Conservation (phyloP, 2,113 vertebrate species). For the Heptranchias perlo region DNA sequence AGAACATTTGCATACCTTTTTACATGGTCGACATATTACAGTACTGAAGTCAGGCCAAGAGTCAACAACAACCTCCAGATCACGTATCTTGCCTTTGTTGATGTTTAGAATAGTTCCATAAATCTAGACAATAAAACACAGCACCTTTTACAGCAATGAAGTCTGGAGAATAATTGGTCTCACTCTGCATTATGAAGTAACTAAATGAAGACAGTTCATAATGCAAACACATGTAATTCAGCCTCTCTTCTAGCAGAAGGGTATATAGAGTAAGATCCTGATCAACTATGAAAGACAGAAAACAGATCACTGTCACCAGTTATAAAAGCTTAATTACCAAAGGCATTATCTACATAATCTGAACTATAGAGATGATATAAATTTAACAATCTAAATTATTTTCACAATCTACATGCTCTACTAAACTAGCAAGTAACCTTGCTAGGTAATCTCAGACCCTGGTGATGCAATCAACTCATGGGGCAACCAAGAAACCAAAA, state of each 20-base stretch:
- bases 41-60: background rate
- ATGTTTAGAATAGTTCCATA: background rate
- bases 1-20: background rate
- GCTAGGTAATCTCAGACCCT: background rate
- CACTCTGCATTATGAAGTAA: background rate
- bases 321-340: background rate
- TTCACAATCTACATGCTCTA: background rate
- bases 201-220: background rate
- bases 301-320: background rate
- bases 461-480: too few species aligned
- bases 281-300: background rate
- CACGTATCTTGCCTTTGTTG: background rate
- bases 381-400: background rate
- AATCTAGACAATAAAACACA: background rate
- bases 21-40: background rate
- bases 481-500: too few species aligned
- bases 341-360: background rate
- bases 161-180: background rate
- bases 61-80: background rate
- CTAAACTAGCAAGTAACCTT: background rate
- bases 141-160: background rate
- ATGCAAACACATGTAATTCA: background rate
- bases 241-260: background rate
- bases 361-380: background rate
- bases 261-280: background rate